Evolutionary conservation across 1,140 invertebrate genomes (phyloP), one percentile per base, ranked within the genome.

Genomic region (Drosophila albomicans): DNA sequence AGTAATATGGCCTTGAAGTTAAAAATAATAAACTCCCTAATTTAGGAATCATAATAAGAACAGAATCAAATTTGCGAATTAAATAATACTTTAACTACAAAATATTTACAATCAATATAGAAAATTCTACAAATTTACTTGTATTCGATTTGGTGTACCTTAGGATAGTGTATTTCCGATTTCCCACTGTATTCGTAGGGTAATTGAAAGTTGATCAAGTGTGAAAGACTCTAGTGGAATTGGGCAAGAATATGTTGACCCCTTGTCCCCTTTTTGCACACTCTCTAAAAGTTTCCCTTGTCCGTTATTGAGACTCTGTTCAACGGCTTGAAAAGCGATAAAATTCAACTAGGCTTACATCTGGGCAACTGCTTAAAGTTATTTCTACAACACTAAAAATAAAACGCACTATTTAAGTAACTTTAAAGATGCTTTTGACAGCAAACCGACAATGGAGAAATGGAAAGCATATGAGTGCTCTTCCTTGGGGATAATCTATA

Each of bases 121-220:
- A 25, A 25, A 25, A 25, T 25, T 25, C 20, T 25, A 25, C 3
- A 25, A 25, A 25, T 48, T 38, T 52, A 13, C 7, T 32, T 32
- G 5, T 32, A 32, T 32, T 1, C 32, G 8, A 38, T 10, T 38
- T 3, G 10, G 3, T 38, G 10, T 74, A 75, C 56, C 61, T n/a
- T 13, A 3, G 1, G 20, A 13, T 8, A 51, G 56, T 8, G 66
- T 74, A 62, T 68, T 38, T n/a, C 8, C 28, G 15, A 57, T 16
- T 57, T 5, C 15, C 49, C 35, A 35, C 7, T 11, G 30, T 71
- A 15, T 54, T 30, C 46, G 67, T 71, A 76, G 85, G 86, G 85
- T 89, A 89, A 89, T 89, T 89, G 85, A 89, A 89, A 85, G 65
- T 76, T 88, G 85, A 86, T 89, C 85, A 85, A 89, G 78, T 89